Evolutionary conservation across 2,113 vertebrate genomes (phyloP).

Genomic region (Dipodomys ordii): DNA sequence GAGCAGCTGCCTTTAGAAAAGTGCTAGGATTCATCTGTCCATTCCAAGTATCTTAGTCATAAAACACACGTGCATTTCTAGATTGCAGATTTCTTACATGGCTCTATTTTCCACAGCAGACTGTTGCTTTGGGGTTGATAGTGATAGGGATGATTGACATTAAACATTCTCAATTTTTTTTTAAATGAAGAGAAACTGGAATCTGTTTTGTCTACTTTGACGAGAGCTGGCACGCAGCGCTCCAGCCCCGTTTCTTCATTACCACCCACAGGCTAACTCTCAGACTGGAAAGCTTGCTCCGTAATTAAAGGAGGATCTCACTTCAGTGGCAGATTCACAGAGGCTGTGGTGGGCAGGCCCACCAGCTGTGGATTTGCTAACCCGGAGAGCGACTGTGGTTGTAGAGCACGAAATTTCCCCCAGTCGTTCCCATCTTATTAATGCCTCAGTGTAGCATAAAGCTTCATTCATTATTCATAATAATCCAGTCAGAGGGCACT

Average conservation of each 20-base stretch:
- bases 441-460: constrained; percentile 92
- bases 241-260: constrained; percentile 54
- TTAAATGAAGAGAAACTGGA: not conserved
- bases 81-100: not conserved
- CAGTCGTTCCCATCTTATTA: constrained; percentile 95
- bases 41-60: not conserved
- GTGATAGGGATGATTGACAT: constrained; percentile 8
- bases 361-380: constrained; percentile 82
- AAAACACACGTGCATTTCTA: not conserved
- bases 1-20: constrained; percentile 36
- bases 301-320: constrained; percentile 78
- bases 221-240: not conserved
- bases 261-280: constrained; percentile 75
- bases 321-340: constrained; percentile 54
- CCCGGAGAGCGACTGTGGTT: constrained; percentile 84
- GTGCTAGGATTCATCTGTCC: not conserved
- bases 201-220: constrained; percentile 51
- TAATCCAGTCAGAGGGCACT: constrained; percentile 95
- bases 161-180: not conserved
- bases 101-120: not conserved
- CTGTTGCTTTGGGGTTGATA: not conserved
- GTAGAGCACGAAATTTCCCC: constrained; percentile 85
- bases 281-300: constrained; percentile 59
- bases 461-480: constrained; percentile 99
- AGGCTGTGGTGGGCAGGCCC: constrained; percentile 77